Percentiles rank a stretch among this genome's conserved stretches.
These are phyloP conservation scores for Phaenicophaeus curvirostris DNA, from an alignment of 2,797 vertebrate genomes.

Conservation along the genomic window DNA sequence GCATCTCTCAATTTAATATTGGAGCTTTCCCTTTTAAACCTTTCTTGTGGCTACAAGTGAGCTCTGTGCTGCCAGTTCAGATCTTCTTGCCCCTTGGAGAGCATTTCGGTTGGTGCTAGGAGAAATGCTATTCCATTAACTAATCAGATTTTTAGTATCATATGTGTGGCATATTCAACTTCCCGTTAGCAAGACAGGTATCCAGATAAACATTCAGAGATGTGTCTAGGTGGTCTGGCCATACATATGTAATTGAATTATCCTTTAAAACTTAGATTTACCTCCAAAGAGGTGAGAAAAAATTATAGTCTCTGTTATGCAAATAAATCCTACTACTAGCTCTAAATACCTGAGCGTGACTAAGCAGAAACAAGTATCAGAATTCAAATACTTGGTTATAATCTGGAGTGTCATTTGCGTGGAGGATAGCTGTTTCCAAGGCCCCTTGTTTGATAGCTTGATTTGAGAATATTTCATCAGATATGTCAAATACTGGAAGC, in stretches of 20 bases:
- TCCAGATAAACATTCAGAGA: background rate
- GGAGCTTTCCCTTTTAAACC: background rate
- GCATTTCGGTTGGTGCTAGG: background rate
- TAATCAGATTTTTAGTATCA: background rate
- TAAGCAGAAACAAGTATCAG: background rate
- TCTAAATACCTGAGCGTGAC: background rate
- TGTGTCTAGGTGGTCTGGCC: background rate
- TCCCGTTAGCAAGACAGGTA: background rate
- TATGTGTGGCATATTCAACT: background rate
- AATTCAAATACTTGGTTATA: background rate
- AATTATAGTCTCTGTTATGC: background rate
- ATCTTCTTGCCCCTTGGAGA: background rate
- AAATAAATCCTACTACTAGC: background rate
- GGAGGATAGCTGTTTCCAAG: background rate
- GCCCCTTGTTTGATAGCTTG: background rate
- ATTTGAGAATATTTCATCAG: background rate
- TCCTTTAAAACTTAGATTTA: background rate
- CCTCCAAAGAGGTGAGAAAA: background rate
- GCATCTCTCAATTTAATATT: background rate
- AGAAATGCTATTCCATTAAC: background rate
- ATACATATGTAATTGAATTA: background rate
- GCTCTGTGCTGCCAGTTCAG: background rate
- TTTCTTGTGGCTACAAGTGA: background rate
- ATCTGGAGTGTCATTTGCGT: background rate
- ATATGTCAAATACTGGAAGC: background rate